phyloP scores from a whole-genome alignment of 30 jellyfish, hydroid and myxozoan genomes.

The Aurelia sp. region DNA sequence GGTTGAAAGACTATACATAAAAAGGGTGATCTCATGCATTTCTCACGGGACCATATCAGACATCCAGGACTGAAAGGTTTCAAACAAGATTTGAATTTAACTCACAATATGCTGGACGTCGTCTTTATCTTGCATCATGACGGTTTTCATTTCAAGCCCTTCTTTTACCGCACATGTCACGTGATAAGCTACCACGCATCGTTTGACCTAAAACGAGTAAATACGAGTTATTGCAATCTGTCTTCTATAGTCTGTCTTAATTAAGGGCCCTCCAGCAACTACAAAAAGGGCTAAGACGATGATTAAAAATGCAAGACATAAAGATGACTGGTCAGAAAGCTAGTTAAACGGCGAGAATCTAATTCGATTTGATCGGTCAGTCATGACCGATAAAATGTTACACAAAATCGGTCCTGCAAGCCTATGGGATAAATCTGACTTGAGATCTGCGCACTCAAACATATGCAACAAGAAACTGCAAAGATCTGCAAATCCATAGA shows the following conservation, averaged over 20 bases:
- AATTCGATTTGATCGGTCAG: no score
- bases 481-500: no score
- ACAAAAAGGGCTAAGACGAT: not conserved
- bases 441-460: no score
- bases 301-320: not conserved
- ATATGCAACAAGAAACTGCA: no score
- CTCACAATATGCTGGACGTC: slow-evolving; percentile 96
- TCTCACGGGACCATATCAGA: no score
- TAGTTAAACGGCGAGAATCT: no score
- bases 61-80: no score
- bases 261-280: not conserved
- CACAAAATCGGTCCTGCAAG: not conserved
- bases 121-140: slow-evolving; percentile 89
- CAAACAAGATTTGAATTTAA: not conserved
- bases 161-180: slow-evolving; percentile 96
- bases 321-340: no score
- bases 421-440: not conserved
- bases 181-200: slow-evolving; percentile 96
- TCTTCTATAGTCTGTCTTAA: not conserved
- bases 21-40: no score
- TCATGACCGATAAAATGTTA: not conserved
- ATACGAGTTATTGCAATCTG: not conserved
- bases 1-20: no score
- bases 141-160: slow-evolving; percentile 96
- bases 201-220: slow-evolving; percentile 75